Conservation (phyloP, 2,797 vertebrate genomes). For the Sandelia bainsii region DNA sequence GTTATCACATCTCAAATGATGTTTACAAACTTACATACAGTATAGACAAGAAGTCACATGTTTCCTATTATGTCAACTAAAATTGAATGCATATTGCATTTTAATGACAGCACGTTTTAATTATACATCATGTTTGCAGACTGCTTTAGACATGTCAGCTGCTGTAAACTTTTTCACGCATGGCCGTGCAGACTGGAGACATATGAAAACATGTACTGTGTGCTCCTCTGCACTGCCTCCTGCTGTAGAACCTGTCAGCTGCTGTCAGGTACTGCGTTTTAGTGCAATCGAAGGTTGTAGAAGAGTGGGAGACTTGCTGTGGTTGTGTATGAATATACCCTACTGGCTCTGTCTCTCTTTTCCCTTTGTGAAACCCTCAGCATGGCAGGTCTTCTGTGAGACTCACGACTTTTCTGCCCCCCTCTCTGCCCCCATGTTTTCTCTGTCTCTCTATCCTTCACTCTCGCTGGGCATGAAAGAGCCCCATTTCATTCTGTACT, state of each 20-base stretch:
- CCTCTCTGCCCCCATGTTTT: conserved; percentile 33
- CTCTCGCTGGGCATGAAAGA: conserved; percentile 54
- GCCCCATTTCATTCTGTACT: conserved; percentile 30
- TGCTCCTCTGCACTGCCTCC: conserved; percentile 35
- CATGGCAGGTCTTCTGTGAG: conserved; percentile 54
- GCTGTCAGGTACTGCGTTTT: conserved; percentile 55
- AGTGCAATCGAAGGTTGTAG: conserved; percentile 36
- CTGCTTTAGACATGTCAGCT: conserved; percentile 31
- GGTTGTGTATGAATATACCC: conserved; percentile 43
- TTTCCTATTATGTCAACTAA: conserved; percentile 22
- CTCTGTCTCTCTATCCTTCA: conserved; percentile 32
- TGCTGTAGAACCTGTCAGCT: conserved; percentile 53
- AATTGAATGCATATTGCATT: conserved; percentile 34
- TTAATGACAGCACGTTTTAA: conserved; percentile 48
- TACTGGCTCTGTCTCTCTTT: conserved; percentile 41
- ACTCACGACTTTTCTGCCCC: conserved; percentile 21
- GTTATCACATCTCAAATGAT: neutral
- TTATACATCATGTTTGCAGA: conserved; percentile 39
- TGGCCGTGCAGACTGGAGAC: conserved; percentile 50
- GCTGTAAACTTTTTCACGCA: conserved; percentile 58
- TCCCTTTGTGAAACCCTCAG: conserved; percentile 52
- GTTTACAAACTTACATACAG: conserved; percentile 21
- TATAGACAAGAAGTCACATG: neutral
- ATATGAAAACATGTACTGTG: conserved; percentile 34
- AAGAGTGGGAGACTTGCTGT: conserved; percentile 41